phyloP scores from a whole-genome alignment of 1,140 invertebrate species.

The Vanessa atalanta region DNA sequence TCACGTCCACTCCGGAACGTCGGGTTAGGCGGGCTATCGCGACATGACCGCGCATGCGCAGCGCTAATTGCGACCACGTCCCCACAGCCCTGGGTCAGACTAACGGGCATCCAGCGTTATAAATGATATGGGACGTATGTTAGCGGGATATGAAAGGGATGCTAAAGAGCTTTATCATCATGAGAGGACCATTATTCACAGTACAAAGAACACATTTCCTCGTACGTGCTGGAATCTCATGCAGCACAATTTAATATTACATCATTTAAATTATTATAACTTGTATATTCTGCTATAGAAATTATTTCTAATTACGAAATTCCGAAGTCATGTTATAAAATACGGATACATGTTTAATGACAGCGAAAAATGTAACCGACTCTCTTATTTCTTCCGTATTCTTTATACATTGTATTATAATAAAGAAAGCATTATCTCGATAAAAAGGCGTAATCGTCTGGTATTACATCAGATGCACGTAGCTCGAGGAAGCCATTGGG shows the following conservation, averaged over 20 bases:
- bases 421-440: constrained; percentile 9
- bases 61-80: constrained; percentile 53
- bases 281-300: neutral
- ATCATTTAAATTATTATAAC: neutral
- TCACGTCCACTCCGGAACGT: constrained; percentile 42
- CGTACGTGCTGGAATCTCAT: constrained; percentile 19
- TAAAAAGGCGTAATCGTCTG: constrained; percentile 23
- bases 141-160: constrained; percentile 33
- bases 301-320: neutral
- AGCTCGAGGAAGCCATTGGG: constrained; percentile 29
- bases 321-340: neutral
- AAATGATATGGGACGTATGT: constrained; percentile 33
- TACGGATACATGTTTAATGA: neutral
- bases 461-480: constrained; percentile 24
- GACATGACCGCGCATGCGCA: constrained; percentile 48
- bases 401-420: neutral
- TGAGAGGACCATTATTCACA: constrained; percentile 26
- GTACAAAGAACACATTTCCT: constrained; percentile 3
- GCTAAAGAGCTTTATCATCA: constrained; percentile 33
- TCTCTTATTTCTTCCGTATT: constrained; percentile 15
- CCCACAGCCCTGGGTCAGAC: constrained; percentile 40
- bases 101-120: constrained; percentile 36
- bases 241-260: neutral
- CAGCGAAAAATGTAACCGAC: constrained; percentile 3
- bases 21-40: constrained; percentile 34